phyloP scores from a whole-genome alignment of 1,140 invertebrate species.

The Agrilus planipennis region DNA sequence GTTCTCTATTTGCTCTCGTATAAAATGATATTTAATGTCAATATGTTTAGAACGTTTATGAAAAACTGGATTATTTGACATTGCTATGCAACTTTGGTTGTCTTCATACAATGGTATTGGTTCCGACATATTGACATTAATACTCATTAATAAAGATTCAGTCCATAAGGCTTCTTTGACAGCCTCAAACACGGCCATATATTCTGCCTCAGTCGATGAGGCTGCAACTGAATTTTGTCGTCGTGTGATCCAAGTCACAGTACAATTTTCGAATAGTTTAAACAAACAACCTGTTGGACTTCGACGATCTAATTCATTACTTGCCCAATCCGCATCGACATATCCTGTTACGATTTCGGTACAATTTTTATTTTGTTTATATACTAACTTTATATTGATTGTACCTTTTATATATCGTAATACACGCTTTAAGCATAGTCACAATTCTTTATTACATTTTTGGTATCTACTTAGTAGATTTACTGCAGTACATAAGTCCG shows the following conservation, averaged over 20 bases:
- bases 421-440: slow-evolving; percentile 28
- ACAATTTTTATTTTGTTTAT: slow-evolving; percentile 6
- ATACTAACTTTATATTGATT: slow-evolving; percentile 10
- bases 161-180: slow-evolving; percentile 24
- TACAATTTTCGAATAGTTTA: slow-evolving; percentile 16
- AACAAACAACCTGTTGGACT: slow-evolving; percentile 26
- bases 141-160: slow-evolving; percentile 16
- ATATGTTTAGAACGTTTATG: background rate
- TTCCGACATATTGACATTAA: background rate
- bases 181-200: slow-evolving; percentile 19
- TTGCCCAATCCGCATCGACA: slow-evolving; percentile 26
- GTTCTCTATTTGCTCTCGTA: slow-evolving; percentile 1
- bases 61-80: background rate
- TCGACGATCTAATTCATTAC: slow-evolving; percentile 17
- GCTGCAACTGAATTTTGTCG: slow-evolving; percentile 30
- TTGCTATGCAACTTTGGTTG: background rate
- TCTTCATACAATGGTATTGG: background rate
- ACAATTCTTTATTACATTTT: slow-evolving; percentile 19
- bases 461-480: slow-evolving; percentile 10
- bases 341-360: too few species aligned
- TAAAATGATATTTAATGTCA: background rate
- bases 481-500: slow-evolving; percentile 30
- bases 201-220: slow-evolving; percentile 32
- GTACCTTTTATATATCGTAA: slow-evolving; percentile 33
- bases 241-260: slow-evolving; percentile 28